Evolutionary conservation across 2,113 vertebrate species (phyloP), one percentile per base, ranked within the genome.

Genomic region (Apteryx owenii): DNA sequence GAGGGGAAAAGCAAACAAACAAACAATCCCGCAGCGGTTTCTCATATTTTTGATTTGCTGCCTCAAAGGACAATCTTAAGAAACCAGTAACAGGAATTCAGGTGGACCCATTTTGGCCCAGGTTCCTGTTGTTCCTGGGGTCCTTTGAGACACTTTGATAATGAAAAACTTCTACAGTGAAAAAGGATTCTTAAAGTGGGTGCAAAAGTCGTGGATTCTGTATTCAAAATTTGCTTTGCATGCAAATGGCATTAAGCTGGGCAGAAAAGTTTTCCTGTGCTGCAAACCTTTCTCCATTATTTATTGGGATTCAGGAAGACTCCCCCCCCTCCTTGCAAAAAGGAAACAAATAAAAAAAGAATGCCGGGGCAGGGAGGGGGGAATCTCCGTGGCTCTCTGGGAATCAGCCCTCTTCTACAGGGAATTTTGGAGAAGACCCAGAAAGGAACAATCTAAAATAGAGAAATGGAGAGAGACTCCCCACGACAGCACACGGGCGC

Each of bases 191-290:
- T 95, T 78, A 81, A 73, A 90, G 25, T 26, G 20, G 25, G 28
- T 19, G 15, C 9, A 38, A 42, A 85, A 90, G 60, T 60, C 54
- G 14, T 14, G 9, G 33, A 16, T 9, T 91, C 33, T 56, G 19
- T 48, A 10, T 56, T 85, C 28, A 60, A 65, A 95, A 48, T 22
- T 25, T 11, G n/a, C n/a, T 85, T 78, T 85, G 54, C 12, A 1
- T 38, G 44, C 20, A 26, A 65, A 48, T 60, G 50, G 40, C 13
- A 61, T 21, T 78, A 85, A 85, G 3, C 18, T 36, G 13, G 23
- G 51, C 72, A 86, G 61, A 84, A 96, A 94, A 93, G 60, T 90
- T 96, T 90, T 84, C n/a, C 38, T 36, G 16, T 44, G 31, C 50
- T 86, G 53, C 76, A 86, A 88, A 88, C 8, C 4, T 76, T 89